Evolutionary conservation across 2,113 vertebrate species (phyloP), one percentile per base, ranked within the genome.

Genomic region (Lophius piscatorius): DNA sequence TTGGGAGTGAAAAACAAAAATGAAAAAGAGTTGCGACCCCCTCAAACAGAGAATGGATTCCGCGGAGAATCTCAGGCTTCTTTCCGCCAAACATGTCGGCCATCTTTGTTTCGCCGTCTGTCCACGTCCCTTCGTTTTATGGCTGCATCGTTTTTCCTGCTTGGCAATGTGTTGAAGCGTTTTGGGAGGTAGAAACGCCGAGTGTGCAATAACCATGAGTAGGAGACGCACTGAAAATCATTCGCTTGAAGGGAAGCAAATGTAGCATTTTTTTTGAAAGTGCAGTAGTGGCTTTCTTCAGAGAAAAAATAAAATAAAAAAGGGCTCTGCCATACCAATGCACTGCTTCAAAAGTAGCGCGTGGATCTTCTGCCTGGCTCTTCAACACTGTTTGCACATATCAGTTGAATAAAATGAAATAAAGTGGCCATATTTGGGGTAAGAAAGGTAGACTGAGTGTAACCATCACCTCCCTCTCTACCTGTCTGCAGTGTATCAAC

Each of bases 401-500:
- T 28, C 70, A 65, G 59, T 51, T 61, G 6, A 35, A 48, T 17
- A 35, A 67, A 29, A 18, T 1, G n/a, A 28, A 13, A 60, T 50
- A 48, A 21, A 21, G 14, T 48, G 44, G 41, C 71, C 44, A 47
- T 62, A 38, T 77, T 54, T 62, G 56, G 11, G 62, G 47, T 34
- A 17, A 41, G 44, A 63, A 52, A 58, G 58, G 71, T 71, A 64
- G 58, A 69, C 76, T 54, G 52, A 66, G 61, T 57, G 49, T 42
- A 79, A 70, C 60, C 45, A 76, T 83, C 76, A 45, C 49, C 28
- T 85, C 52, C 76, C 67, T 79, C 76, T 83, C 77, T 81, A 66
- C 73, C 72, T 84, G 83, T 89, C 60, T 84, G 79, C 80, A 76
- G 79, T 87, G 84, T 86, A 85, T 86, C 76, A 84, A 89, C 86